Evolutionary conservation across 2,113 vertebrate genomes (phyloP), one percentile per base, ranked within the genome.

Genomic region (Rallus limicola): DNA sequence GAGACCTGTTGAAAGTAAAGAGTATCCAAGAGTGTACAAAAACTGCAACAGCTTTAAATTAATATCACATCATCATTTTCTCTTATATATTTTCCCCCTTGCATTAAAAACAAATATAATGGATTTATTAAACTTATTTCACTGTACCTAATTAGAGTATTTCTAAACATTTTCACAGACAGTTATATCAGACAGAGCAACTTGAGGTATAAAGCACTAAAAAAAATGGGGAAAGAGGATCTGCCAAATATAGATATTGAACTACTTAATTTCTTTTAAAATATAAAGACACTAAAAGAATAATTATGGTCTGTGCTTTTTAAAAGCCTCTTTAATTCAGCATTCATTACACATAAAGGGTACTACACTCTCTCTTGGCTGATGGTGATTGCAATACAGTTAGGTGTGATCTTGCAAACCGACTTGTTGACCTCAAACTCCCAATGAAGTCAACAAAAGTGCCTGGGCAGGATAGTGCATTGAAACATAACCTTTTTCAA

Each of bases 41-140:
- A 82, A 59, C 34, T 46, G 6, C 44, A 90, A 93, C 10, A 46
- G 79, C 6, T 92, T 95, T 70, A 92, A 83, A 92, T 50, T 83
- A 42, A 58, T 65, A 90, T 59, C 9, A 58, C 13, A 24, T 38
- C 21, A 80, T 86, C 29, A 38, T 76, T 94, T 94, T 86, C 40
- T 80, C 21, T 88, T 68, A 69, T 11, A 20, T n/a, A 71, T 63
- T 9, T 88, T 97, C 93, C 33, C 52, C 16, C 16, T 70, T 65
- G 15, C 15, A 68, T 59, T 81, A 44, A 87, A 94, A 94, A 2
- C 5, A 48, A 14, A 33, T 63, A 34, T 3, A 75, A n/a, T 53
- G 2, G 5, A 18, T 83, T 89, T 60, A 81, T 52, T 81, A 84
- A 84, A 85, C 14, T 76, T 82, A 36, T 80, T 93, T 91, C n/a